phyloP scores from a whole-genome alignment of 2,888 invertebrate genomes.

The Alcis repandata region DNA sequence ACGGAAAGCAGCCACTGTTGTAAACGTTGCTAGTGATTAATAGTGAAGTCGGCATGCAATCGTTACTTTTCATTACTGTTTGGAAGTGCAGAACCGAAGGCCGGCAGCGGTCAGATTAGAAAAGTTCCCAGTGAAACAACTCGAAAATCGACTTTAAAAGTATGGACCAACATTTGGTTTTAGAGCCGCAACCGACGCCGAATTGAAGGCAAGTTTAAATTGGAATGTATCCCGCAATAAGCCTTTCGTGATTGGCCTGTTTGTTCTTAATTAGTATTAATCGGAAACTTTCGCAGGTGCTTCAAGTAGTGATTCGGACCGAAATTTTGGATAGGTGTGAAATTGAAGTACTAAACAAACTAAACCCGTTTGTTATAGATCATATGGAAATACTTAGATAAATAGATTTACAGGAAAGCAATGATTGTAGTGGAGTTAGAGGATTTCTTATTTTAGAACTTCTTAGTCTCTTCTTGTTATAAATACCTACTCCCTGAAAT shows the following conservation, averaged over 20 bases:
- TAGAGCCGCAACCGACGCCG: conserved; percentile 74
- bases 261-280: conserved; percentile 86
- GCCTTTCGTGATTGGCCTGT: conserved; percentile 85
- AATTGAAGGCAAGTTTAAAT: conserved; percentile 85
- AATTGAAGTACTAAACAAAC: too few species aligned
- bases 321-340: conserved; percentile 8
- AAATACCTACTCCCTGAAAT: too few species aligned
- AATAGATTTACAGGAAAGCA: too few species aligned
- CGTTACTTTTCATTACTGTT: conserved; percentile 86
- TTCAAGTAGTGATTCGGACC: conserved; percentile 31
- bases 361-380: too few species aligned
- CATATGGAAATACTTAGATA: too few species aligned
- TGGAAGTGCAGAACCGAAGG: conserved; percentile 81
- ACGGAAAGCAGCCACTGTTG: conserved; percentile 44
- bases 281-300: conserved; percentile 73
- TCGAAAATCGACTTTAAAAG: conserved; percentile 86
- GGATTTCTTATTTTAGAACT: too few species aligned
- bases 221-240: conserved; percentile 86
- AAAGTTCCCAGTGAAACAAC: conserved; percentile 80
- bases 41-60: conserved; percentile 82
- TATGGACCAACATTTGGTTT: conserved; percentile 83
- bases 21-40: conserved; percentile 76
- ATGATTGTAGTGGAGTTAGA: too few species aligned
- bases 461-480: too few species aligned
- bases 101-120: conserved; percentile 84